phyloP scores from a whole-genome alignment of 2,888 invertebrate genomes.

The Eupeodes luniger region DNA sequence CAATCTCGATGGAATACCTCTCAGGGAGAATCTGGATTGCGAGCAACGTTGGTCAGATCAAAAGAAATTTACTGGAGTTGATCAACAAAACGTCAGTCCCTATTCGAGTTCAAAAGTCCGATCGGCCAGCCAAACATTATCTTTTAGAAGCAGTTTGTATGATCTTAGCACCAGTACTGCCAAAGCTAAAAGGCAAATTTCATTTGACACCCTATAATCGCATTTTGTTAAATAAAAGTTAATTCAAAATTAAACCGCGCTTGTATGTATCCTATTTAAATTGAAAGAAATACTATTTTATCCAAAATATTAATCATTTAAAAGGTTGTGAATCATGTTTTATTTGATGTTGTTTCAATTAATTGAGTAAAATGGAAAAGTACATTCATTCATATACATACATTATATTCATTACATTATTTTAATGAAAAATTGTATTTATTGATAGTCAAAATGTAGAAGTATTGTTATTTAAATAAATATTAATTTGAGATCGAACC shows the following conservation, averaged over 20 bases:
- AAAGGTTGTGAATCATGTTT: constrained; percentile 3
- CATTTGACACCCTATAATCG: constrained; percentile 85
- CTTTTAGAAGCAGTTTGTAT: constrained; percentile 42
- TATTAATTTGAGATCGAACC: constrained; percentile 15
- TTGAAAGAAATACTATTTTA: constrained; percentile 3
- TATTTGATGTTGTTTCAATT: background rate
- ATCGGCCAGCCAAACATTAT: constrained; percentile 33
- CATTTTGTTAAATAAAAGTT: constrained; percentile 54
- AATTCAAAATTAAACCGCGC: constrained; percentile 1
- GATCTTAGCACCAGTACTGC: constrained; percentile 78
- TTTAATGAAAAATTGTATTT: constrained; percentile 51
- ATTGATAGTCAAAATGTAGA: constrained; percentile 53
- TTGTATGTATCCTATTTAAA: background rate
- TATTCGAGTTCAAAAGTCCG: constrained; percentile 76
- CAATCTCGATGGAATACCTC: constrained; percentile 81
- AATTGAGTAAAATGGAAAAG: background rate
- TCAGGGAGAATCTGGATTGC: constrained; percentile 82
- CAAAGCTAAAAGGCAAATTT: constrained; percentile 86
- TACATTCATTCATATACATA: background rate
- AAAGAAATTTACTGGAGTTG: constrained; percentile 83
- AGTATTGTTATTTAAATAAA: constrained; percentile 56
- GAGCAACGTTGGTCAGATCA: constrained; percentile 81
- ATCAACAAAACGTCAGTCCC: constrained; percentile 83
- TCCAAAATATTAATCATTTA: background rate
- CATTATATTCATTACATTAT: constrained; percentile 16